phyloP scores from a whole-genome alignment of 64 coral and sea anemone species.

The Montipora foliosa region DNA sequence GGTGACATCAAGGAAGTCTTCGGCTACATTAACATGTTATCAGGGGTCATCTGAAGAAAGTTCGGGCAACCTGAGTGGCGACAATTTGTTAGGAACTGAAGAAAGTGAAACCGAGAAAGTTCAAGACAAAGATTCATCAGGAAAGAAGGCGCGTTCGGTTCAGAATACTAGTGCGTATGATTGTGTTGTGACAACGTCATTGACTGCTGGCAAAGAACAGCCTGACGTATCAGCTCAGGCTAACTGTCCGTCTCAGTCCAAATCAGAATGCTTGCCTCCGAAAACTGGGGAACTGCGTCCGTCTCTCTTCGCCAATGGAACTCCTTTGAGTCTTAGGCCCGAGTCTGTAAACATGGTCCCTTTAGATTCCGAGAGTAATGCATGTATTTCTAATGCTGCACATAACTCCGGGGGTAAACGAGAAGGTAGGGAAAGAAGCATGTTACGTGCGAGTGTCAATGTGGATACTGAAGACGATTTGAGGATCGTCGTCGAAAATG shows the following conservation, averaged over 20 bases:
- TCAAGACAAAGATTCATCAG: background rate
- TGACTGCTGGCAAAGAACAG: background rate
- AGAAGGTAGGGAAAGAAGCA: too few relatives aligned
- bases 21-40: background rate
- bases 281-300: background rate
- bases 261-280: background rate
- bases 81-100: background rate
- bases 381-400: background rate
- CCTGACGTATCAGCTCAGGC: background rate
- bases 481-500: too few relatives aligned
- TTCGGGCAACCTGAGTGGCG: background rate
- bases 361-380: background rate
- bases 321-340: background rate
- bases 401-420: too few relatives aligned
- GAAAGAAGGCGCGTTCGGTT: background rate
- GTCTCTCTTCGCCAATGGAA: background rate
- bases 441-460: too few relatives aligned
- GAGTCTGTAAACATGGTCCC: background rate
- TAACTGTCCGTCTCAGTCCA: background rate
- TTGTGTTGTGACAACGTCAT: background rate
- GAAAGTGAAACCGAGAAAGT: background rate
- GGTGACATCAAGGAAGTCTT: background rate
- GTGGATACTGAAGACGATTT: too few relatives aligned
- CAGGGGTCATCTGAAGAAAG: background rate
- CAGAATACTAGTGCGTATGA: background rate